Percentiles rank a stretch among this genome's conserved stretches.
Evolutionary conservation across 2,888 invertebrate species (phyloP).

Genomic region (Beris chalybata): DNA sequence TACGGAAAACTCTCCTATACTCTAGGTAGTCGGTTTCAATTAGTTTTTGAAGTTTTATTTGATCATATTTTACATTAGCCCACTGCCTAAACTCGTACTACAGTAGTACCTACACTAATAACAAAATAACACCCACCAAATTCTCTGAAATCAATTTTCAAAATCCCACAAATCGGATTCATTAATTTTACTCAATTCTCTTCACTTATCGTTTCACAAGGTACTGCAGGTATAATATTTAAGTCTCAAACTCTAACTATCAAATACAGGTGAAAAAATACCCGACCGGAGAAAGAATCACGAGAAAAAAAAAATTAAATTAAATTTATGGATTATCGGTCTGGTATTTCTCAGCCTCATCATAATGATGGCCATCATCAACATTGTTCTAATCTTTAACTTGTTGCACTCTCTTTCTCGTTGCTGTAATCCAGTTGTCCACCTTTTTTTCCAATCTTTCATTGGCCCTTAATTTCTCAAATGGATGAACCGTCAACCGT

Average conservation of each 20-base stretch:
- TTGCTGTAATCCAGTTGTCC: constrained; percentile 18
- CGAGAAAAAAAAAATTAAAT: constrained; percentile 21
- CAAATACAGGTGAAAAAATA: too few species aligned
- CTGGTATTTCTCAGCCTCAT: neutral
- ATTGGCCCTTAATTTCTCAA: constrained; percentile 13
- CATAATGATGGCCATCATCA: constrained; percentile 26
- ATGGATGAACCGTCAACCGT: neutral
- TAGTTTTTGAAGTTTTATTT: too few species aligned
- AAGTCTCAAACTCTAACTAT: too few species aligned
- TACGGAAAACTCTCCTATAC: too few species aligned
- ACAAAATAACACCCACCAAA: constrained; percentile 1
- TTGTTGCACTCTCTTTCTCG: constrained; percentile 23
- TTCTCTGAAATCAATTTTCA: constrained; percentile 30
- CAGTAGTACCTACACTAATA: too few species aligned
- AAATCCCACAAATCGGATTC: constrained; percentile 29
- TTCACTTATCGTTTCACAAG: constrained; percentile 22
- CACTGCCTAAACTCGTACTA: too few species aligned
- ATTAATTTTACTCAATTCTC: constrained; percentile 31
- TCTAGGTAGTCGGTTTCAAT: too few species aligned
- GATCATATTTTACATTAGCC: too few species aligned
- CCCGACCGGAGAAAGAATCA: constrained; percentile 1
- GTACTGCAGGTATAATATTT: too few species aligned
- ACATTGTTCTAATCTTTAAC: constrained; percentile 26
- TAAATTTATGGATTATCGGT: constrained; percentile 30
- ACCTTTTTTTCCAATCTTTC: neutral